phyloP scores from a whole-genome alignment of 2,797 vertebrate species.

The Kryptopterus vitreolus region DNA sequence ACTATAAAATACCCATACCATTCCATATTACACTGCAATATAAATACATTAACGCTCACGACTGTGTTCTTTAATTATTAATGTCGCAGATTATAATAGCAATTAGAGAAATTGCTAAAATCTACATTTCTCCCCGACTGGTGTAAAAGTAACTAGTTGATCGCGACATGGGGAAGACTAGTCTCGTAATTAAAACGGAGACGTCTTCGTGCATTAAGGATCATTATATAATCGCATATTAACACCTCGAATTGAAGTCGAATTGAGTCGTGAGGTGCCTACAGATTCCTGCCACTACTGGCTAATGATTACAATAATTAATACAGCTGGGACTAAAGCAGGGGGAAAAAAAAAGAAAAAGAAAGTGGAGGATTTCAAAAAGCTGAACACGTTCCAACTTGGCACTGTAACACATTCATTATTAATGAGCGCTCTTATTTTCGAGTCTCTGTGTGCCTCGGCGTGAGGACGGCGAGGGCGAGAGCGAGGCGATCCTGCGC shows the following conservation, averaged over 20 bases:
- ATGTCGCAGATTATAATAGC: no score
- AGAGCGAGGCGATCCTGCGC: slow-evolving; percentile 29
- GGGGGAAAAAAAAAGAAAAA: slow-evolving; percentile 18
- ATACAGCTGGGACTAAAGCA: slow-evolving; percentile 59
- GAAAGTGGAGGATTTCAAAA: slow-evolving; percentile 53
- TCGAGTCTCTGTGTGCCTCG: slow-evolving; percentile 53
- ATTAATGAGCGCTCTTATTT: slow-evolving; percentile 62
- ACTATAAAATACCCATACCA: background rate
- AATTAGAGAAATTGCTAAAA: no score
- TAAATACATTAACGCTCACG: no score
- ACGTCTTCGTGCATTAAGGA: background rate
- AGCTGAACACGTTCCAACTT: slow-evolving; percentile 61
- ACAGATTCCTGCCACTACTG: slow-evolving; percentile 45
- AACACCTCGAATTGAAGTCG: slow-evolving; percentile 16
- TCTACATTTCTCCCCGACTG: no score
- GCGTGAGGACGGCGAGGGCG: slow-evolving; percentile 45
- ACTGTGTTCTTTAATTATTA: no score
- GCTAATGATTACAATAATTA: slow-evolving; percentile 70
- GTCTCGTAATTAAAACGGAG: background rate
- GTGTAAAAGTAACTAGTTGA: background rate
- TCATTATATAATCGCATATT: slow-evolving; percentile 21
- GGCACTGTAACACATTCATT: slow-evolving; percentile 62
- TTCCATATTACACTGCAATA: background rate
- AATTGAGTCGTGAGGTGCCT: slow-evolving; percentile 22
- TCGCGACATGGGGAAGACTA: background rate